These are phyloP conservation scores for Cheilosia grossa DNA, from an alignment of 2,888 invertebrate species.

Conservation along the genomic window DNA sequence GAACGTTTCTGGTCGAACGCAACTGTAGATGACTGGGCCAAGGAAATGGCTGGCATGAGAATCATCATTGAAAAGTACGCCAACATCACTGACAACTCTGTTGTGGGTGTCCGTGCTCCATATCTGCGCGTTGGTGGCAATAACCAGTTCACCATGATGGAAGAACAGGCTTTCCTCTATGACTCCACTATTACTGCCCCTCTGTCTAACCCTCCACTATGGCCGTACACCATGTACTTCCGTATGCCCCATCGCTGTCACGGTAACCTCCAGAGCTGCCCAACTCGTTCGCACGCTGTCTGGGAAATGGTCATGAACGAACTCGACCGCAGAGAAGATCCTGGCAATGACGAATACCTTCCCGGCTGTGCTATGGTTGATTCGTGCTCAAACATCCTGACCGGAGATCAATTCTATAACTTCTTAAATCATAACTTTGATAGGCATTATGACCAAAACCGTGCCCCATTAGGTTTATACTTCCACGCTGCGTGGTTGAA, in stretches of 20 bases:
- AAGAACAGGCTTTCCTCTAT: constrained; percentile 96
- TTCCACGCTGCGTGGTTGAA: constrained; percentile 97
- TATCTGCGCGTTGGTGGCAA: constrained; percentile 96
- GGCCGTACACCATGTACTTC: constrained; percentile 99
- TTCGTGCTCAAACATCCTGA: constrained; percentile 95
- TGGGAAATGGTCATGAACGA: constrained; percentile 99
- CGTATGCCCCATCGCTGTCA: constrained; percentile 97
- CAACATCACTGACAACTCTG: constrained; percentile 94
- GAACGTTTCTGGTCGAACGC: constrained; percentile 97
- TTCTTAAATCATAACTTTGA: constrained; percentile 97
- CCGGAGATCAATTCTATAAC: constrained; percentile 96
- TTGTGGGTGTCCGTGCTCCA: constrained; percentile 95
- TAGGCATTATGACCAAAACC: constrained; percentile 94
- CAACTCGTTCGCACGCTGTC: constrained; percentile 95
- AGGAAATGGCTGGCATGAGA: constrained; percentile 97
- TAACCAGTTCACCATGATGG: constrained; percentile 99
- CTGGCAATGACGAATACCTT: constrained; percentile 93
- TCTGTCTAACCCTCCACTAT: constrained; percentile 94
- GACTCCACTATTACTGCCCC: constrained; percentile 98
- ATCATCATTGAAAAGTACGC: constrained; percentile 95
- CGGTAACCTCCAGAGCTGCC: constrained; percentile 95
- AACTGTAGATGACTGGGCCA: constrained; percentile 95
- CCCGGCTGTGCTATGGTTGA: constrained; percentile 98
- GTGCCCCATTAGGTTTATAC: constrained; percentile 94
- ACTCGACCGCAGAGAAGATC: constrained; percentile 95